Base-by-base conservation (phyloP, 2,113 vertebrate genomes). In the Hippotragus niger region DNA sequence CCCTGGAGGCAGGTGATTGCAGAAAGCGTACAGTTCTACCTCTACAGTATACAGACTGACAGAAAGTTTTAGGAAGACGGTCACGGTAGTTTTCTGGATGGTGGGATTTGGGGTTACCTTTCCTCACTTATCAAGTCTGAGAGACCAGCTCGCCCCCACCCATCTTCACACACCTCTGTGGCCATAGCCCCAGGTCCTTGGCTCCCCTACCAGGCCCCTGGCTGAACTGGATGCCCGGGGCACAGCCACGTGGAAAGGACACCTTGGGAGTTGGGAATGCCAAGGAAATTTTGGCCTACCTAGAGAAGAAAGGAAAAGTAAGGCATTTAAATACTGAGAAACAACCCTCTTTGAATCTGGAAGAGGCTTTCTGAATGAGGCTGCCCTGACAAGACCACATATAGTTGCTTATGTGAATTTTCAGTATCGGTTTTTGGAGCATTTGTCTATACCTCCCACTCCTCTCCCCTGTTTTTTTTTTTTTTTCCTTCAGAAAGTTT, bases 1-100 rank as follows among this genome's bases (percentile, higher is more conserved):
- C 1, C 4, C 5, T 21, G 11, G 15, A 3, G 25, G 2, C 1
- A 5, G 47, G 11, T 33, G 33, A 52, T 16, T 27, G 31, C 11
- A 6, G 3, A 9, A 27, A 16, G 55, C 1, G 2, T n/a, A 14
- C 7, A 11, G 40, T n/a, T n/a, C 29, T 7, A 15, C 55, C 17
- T 7, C 31, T 33, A 95, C 71, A 16, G 16, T 14, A 5, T 29
- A 55, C 0, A 2, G 27, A 11, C 33, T 2, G 36, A 88, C 33
- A 76, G 91, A 43, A 76, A 31, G 33, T 19, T 53, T 53, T 33
- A 83, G 21, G 17, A 50, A 67, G 74, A 27, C 23, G 27, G 50
- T 67, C 88, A 25, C 2, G 14, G 27, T 80, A 12, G 67, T 40
- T 62, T 76, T 47, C 15, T 31, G 36, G 58, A 40, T 9, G 8